Evolutionary conservation across 1,140 invertebrate genomes (phyloP), one percentile per base, ranked within the genome.

Genomic region (Limonius californicus): DNA sequence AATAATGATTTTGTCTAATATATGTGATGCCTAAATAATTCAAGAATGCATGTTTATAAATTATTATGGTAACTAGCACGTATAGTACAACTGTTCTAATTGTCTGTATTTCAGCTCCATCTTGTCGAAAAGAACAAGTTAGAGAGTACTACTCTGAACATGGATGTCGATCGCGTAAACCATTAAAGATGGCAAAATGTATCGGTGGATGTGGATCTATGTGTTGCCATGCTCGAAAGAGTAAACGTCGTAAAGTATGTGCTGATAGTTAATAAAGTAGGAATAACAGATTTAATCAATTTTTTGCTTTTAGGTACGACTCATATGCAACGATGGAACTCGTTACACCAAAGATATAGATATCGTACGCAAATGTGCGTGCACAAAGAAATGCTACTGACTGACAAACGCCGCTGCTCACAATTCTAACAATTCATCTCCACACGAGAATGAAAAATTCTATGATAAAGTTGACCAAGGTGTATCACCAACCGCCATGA

Each of bases 281-380:
- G n/a, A n/a, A n/a, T n/a, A n/a, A n/a, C n/a, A n/a, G n/a, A n/a
- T n/a, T n/a, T n/a, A n/a, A n/a, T n/a, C 42, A 43, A 55, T 55
- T 30, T 55, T 12, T 19, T 32, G 9, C 18, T 57, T 67, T 68
- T 67, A 90, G 88, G 86, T 90, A 61, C 90, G 94, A 65, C 84
- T 98, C 61, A 89, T 95, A 71, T 99, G 96, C 81, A 85, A 87
- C 67, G 89, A 98, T 77, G 94, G 95, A 54, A 91, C 88, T 59
- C 89, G 91, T 54, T 97, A 94, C 83, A 92, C 93, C 74, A 95
- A 95, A 84, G 91, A 97, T 75, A 88, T 99, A 71, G 93, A 97
- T 74, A 91, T 98, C 72, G 92, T 98, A 74, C 87, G 95, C 72
- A 97, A 97, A 79, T 98, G 90, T 77, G 88, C 89, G 59, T 92